Conservation (phyloP, 2,113 vertebrate species). For the Halichoerus grypus region DNA sequence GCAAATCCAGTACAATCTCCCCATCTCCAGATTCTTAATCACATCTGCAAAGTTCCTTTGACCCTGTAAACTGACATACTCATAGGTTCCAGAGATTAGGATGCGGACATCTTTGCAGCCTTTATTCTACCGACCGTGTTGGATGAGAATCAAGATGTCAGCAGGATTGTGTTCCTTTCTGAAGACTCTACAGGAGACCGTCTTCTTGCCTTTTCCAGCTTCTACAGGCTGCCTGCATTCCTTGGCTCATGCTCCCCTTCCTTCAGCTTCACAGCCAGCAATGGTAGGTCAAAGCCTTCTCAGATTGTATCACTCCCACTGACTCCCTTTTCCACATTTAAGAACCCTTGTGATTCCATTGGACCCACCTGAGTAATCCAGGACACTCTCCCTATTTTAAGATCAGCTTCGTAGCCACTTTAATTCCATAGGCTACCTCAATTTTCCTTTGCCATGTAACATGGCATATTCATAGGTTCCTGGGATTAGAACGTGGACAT, state of each 20-base stretch:
- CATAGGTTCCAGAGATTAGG: background rate
- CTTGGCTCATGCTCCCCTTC: background rate
- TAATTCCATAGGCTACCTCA: background rate
- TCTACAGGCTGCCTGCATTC: background rate
- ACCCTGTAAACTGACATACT: background rate
- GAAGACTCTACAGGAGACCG: background rate
- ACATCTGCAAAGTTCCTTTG: background rate
- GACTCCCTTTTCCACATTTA: background rate
- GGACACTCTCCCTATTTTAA: constrained; percentile 1
- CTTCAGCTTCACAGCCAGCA: background rate
- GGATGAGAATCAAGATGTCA: background rate
- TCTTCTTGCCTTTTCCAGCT: background rate
- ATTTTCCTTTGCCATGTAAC: background rate
- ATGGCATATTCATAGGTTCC: background rate
- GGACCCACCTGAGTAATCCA: background rate
- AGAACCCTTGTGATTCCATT: background rate
- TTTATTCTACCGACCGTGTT: background rate
- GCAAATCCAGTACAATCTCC: background rate
- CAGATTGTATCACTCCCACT: background rate
- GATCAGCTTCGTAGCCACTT: background rate
- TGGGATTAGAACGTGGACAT: background rate
- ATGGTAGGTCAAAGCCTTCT: background rate
- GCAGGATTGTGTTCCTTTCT: background rate
- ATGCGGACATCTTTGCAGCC: background rate
- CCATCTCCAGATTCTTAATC: background rate